Percentiles rank a stretch among this genome's conserved stretches.
Conservation (phyloP, 2,797 vertebrate species). For the Aratinga solstitialis region DNA sequence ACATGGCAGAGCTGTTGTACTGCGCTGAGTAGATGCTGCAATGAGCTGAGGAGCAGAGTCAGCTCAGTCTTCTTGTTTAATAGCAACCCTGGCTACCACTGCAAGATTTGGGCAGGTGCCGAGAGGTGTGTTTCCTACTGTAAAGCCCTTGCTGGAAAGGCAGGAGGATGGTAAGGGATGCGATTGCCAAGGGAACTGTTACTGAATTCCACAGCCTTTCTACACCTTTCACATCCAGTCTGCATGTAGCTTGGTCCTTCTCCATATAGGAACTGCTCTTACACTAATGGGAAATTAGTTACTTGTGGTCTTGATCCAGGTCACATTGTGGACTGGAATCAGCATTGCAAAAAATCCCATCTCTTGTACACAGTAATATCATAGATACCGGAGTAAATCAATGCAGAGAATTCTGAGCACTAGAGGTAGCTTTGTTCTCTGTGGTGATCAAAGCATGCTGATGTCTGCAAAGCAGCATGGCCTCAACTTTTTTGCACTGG, state of each 20-base stretch:
- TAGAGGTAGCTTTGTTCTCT: neutral
- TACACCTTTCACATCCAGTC: neutral
- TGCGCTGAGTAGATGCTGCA: neutral
- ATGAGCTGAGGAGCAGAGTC: neutral
- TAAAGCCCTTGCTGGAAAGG: neutral
- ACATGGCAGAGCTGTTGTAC: neutral
- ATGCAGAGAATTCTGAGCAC: neutral
- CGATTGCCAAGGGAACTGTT: neutral
- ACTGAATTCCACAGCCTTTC: neutral
- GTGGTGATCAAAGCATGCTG: neutral
- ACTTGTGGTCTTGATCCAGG: neutral
- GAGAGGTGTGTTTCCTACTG: neutral
- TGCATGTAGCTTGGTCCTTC: neutral
- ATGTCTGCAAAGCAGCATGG: neutral
- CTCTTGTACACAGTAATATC: neutral
- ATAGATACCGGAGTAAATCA: neutral
- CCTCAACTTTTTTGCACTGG: neutral
- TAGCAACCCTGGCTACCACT: neutral
- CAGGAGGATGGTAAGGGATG: neutral
- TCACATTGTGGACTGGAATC: neutral
- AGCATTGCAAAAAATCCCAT: neutral
- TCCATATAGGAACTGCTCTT: neutral
- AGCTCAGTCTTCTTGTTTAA: neutral
- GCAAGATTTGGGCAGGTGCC: neutral
- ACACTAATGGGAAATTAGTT: neutral